Evolutionary conservation across 2,797 vertebrate genomes (phyloP).

Genomic region (Meda fulgida): DNA sequence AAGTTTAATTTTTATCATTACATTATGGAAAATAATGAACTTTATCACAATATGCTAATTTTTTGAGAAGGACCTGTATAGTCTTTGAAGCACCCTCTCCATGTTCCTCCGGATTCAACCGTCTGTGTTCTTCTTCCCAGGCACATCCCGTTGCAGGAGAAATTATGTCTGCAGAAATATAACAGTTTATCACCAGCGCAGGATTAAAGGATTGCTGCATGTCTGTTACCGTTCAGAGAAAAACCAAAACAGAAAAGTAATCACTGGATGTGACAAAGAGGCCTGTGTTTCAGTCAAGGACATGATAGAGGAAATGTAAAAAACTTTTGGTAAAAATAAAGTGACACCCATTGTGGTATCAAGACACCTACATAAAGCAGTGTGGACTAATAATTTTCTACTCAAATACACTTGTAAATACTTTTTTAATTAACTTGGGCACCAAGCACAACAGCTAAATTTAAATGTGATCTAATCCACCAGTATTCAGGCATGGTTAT

Average conservation of each 20-base stretch:
- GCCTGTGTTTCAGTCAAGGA: constrained; percentile 31
- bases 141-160: constrained; percentile 5
- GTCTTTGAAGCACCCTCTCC: constrained; percentile 24
- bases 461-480: not conserved
- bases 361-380: not conserved
- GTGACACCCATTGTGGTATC: not conserved
- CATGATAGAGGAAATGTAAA: constrained; percentile 17
- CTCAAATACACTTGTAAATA: not conserved
- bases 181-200: constrained; percentile 33
- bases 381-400: not conserved
- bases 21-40: no score
- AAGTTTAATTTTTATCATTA: no score
- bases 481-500: not conserved
- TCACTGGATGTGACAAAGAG: constrained; percentile 29
- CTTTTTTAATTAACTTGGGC: not conserved
- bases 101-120: constrained; percentile 17
- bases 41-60: no score
- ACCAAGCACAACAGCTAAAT: not conserved
- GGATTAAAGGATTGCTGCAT: constrained; percentile 4
- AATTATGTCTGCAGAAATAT: constrained; percentile 30
- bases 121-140: constrained; percentile 25
- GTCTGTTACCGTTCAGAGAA: constrained; percentile 23
- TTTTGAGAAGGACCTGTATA: no score
- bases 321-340: constrained; percentile 20
- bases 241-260: constrained; percentile 24